Percentiles rank a stretch among this genome's conserved stretches.
Evolutionary conservation across 2,113 vertebrate genomes (phyloP).

Genomic region (Cygnus atratus): DNA sequence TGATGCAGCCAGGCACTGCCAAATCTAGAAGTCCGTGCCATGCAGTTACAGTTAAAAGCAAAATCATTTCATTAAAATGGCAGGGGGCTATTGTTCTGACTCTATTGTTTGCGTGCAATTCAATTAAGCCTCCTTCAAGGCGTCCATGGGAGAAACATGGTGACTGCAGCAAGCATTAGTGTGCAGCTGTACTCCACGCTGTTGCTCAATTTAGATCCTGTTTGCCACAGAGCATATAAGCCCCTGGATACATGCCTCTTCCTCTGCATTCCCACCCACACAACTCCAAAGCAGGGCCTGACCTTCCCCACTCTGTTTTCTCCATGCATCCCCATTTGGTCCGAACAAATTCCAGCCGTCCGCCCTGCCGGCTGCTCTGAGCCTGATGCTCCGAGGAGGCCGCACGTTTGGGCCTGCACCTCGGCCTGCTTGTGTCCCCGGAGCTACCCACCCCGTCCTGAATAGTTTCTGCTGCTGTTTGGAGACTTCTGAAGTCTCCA

Average conservation of each 20-base stretch:
- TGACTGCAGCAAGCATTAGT: neutral
- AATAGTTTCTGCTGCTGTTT: neutral
- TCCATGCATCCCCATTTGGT: neutral
- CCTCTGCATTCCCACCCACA: conserved; percentile 39
- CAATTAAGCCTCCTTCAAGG: neutral
- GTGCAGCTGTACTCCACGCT: neutral
- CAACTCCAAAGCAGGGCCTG: neutral
- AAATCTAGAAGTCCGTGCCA: neutral
- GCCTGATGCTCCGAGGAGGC: neutral
- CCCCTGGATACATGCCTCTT: neutral
- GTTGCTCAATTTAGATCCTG: conserved; percentile 16
- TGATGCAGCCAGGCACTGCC: neutral
- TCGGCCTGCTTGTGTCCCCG: neutral
- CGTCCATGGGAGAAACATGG: neutral
- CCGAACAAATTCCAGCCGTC: neutral
- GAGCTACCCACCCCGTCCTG: neutral
- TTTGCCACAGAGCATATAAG: neutral
- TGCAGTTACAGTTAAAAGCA: neutral
- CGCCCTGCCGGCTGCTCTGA: neutral
- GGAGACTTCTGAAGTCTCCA: neutral
- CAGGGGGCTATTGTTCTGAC: neutral
- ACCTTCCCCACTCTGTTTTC: conserved; percentile 13
- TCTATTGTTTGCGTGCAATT: neutral
- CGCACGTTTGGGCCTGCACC: neutral
- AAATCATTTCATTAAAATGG: neutral